Percentiles rank a stretch among this genome's conserved stretches.
Evolutionary conservation across 2,797 vertebrate species (phyloP).

Genomic region (Scyliorhinus canicula): DNA sequence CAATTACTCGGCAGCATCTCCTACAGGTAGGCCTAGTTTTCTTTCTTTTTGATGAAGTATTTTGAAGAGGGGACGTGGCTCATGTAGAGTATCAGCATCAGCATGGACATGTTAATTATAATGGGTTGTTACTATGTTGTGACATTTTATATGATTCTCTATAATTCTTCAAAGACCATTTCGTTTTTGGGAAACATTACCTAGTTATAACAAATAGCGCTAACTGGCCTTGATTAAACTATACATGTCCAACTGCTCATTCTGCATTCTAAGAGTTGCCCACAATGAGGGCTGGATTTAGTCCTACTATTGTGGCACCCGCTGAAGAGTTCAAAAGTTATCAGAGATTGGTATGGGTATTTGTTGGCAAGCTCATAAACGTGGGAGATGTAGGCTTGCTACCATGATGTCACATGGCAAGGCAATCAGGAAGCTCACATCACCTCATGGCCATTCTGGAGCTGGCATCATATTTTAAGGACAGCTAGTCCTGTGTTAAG

Average conservation of each 20-base stretch:
- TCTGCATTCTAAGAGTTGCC: background rate
- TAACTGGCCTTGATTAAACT: background rate
- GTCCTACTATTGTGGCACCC: no score
- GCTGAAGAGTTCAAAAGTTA: no score
- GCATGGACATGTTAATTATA: background rate
- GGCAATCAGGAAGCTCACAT: no score
- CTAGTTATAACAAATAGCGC: background rate
- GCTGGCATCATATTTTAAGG: no score
- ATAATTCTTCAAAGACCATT: background rate
- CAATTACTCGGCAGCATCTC: slow-evolving; percentile 62
- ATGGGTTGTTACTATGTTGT: background rate
- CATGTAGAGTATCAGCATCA: background rate
- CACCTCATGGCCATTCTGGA: no score
- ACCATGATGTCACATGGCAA: no score
- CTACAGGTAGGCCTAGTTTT: slow-evolving; percentile 65
- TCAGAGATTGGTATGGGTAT: no score
- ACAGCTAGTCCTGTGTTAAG: no score
- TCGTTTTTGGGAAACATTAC: background rate
- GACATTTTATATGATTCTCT: background rate
- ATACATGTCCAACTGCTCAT: background rate
- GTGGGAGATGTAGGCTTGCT: no score
- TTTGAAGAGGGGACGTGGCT: background rate
- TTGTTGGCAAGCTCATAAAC: no score
- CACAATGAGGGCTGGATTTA: no score
- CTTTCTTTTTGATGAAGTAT: background rate